These are phyloP conservation scores for Drosophila kokeensis DNA, from an alignment of 2,888 invertebrate species.

Conservation along the genomic window DNA sequence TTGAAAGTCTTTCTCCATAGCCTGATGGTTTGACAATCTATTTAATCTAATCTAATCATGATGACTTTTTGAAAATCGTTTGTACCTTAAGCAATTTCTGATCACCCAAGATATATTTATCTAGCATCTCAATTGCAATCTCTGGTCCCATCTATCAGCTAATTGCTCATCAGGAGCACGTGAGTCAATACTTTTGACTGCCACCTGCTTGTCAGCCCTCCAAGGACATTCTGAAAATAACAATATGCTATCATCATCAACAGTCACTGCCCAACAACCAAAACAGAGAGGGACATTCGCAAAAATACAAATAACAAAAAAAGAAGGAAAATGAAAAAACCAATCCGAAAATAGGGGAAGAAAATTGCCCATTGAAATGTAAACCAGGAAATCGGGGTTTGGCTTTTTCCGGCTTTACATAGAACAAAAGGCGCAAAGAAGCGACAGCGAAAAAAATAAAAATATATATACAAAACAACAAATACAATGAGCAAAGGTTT, in stretches of 20 bases:
- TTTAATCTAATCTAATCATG: background rate
- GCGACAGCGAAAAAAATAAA: conserved; percentile 52
- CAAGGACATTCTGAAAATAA: conserved; percentile 12
- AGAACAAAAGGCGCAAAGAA: conserved; percentile 64
- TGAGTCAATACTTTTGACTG: conserved; percentile 25
- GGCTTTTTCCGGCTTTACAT: conserved; percentile 81
- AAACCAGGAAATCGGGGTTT: conserved; percentile 81
- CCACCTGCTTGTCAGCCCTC: conserved; percentile 49
- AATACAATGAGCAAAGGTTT: conserved; percentile 64
- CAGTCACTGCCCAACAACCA: conserved; percentile 59
- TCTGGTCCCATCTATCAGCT: conserved; percentile 2
- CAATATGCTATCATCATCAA: conserved; percentile 41
- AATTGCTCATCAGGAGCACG: conserved; percentile 37
- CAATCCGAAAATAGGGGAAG: conserved; percentile 52
- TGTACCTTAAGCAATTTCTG: background rate
- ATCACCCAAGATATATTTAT: background rate
- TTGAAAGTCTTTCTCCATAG: background rate
- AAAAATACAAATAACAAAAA: conserved; percentile 16
- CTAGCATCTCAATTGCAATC: conserved; percentile 4
- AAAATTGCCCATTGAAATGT: conserved; percentile 80
- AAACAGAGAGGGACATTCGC: conserved; percentile 38
- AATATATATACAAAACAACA: conserved; percentile 57
- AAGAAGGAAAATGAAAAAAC: conserved; percentile 37
- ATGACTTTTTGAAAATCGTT: background rate
- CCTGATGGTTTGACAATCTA: background rate